Evolutionary conservation across 2,797 vertebrate genomes (phyloP), one percentile per base, ranked within the genome.

Genomic region (Pseudotriccus pelzelni): DNA sequence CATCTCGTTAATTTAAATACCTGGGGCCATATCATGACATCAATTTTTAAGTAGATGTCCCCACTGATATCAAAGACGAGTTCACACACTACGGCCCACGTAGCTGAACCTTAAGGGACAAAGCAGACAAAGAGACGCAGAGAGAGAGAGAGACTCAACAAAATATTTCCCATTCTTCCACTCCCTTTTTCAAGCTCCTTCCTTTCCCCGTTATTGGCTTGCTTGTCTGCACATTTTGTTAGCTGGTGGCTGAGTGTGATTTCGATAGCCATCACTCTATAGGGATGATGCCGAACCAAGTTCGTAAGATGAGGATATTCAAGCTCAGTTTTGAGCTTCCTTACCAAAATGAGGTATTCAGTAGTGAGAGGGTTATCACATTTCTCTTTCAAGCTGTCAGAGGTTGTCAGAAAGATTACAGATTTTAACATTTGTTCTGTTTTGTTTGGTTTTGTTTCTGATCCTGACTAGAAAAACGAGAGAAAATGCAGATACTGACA

Each of bases 1-100:
- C 94, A 96, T 88, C 94, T 96, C 55, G 39, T 97, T 97, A 97
- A 95, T 97, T 96, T 96, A 96, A 97, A 93, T 96, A 97, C 94
- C 96, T 96, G 95, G 84, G 95, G 97, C 94, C 93, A 95, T 97
- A 97, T 94, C 84, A 62, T 23, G 76, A 68, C 81, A 96, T 95
- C 93, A 95, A 70, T 97, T 96, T 97, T 96, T 96, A 83, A 96
- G 90, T 93, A 95, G 93, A 95, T 83, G 90, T 96, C 94, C 94
- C 91, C 81, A 93, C 3, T 88, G 97, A 95, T 97, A 96, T 95
- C 92, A 96, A 96, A 97, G 94, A 89, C 0, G 1, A 82, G 68
- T 97, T 94, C 89, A 88, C 90, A 87, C 53, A 92, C 41, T 77
- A 93, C 3, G 3, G 70, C 36, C 91, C 75, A 82, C 0, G 2